Evolutionary conservation across 2,888 invertebrate species (phyloP).

Genomic region (Podotricha telesiphe): DNA sequence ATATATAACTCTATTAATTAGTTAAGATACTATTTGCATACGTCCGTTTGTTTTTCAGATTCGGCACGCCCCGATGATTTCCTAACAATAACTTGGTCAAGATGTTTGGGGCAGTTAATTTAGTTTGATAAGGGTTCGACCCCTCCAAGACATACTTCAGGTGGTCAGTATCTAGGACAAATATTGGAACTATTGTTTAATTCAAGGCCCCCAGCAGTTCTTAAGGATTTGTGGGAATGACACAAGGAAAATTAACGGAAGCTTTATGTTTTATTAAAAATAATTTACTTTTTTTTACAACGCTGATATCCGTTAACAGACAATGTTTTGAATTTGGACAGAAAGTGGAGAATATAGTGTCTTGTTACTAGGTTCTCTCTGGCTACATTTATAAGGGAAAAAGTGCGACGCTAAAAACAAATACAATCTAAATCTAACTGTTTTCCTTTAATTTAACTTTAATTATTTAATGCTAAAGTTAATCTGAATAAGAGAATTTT

Average conservation of each 20-base stretch:
- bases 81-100: conserved; percentile 79
- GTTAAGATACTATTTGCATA: conserved; percentile 58
- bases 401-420: too few relatives aligned
- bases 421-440: too few relatives aligned
- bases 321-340: too few relatives aligned
- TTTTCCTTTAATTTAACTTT: too few relatives aligned
- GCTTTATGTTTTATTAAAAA: neutral
- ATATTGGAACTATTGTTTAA: conserved; percentile 60
- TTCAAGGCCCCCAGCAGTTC: conserved; percentile 31
- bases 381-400: too few relatives aligned
- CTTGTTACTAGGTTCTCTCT: too few relatives aligned
- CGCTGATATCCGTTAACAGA: too few relatives aligned
- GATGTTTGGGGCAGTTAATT: conserved; percentile 81
- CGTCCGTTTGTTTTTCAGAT: conserved; percentile 70
- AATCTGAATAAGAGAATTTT: too few relatives aligned
- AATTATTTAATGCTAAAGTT: too few relatives aligned
- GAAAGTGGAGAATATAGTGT: too few relatives aligned
- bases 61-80: conserved; percentile 58
- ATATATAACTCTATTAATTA: conserved; percentile 1
- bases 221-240: conserved; percentile 28
- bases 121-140: conserved; percentile 78
- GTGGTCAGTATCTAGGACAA: conserved; percentile 66
- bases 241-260: neutral
- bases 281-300: too few relatives aligned
- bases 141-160: conserved; percentile 70